A percentile compares a stretch with the other conserved stretches of the same genome.
Conservation (phyloP, 2,888 invertebrate genomes). For the Mycalesis mineus region DNA sequence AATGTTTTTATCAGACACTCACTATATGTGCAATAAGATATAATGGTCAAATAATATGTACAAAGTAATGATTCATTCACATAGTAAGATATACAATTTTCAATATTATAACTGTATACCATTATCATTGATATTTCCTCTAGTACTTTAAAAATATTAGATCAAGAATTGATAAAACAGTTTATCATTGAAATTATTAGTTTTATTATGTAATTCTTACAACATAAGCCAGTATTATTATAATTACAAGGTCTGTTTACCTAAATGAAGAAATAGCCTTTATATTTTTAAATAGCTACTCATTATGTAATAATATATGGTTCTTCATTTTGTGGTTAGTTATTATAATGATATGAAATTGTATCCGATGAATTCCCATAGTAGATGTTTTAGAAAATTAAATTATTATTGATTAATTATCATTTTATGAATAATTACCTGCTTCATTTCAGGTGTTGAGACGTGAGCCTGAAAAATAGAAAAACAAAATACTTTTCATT, state of each 20-base stretch:
- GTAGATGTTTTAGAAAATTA: not conserved
- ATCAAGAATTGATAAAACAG: not conserved
- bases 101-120: not conserved
- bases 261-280: not conserved
- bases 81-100: not conserved
- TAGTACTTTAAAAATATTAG: not conserved
- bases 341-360: not conserved
- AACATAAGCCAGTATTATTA: not conserved
- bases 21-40: too few species aligned
- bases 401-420: not conserved
- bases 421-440: slow-evolving; percentile 51
- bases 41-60: too few species aligned
- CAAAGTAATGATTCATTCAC: not conserved
- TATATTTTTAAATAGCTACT: not conserved
- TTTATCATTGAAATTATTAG: not conserved
- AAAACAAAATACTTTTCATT: too few species aligned
- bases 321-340: not conserved
- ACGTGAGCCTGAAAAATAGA: slow-evolving; percentile 70
- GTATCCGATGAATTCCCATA: not conserved
- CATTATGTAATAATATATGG: not conserved
- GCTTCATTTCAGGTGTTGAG: slow-evolving; percentile 76
- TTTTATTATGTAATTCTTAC: not conserved
- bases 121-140: not conserved
- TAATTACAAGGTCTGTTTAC: not conserved
- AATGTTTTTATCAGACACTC: too few species aligned